Evolutionary conservation across 2,797 vertebrate genomes (phyloP).

Genomic region (Fringilla coelebs): DNA sequence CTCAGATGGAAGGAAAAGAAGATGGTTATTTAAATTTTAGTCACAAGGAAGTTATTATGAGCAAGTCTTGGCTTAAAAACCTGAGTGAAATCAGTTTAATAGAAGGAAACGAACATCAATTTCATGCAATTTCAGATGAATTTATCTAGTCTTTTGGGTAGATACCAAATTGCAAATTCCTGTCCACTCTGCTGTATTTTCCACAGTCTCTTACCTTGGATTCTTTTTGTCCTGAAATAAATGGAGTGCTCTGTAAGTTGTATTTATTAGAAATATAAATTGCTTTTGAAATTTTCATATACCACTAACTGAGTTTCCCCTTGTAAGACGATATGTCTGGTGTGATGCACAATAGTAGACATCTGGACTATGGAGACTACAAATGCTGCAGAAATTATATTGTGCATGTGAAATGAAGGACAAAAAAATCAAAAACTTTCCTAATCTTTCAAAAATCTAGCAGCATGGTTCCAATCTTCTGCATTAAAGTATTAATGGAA

Average conservation of each 20-base stretch:
- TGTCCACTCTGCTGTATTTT: neutral
- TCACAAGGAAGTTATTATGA: neutral
- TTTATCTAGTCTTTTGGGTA: neutral
- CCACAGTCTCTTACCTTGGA: neutral
- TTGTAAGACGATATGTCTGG: neutral
- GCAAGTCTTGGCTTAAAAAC: neutral
- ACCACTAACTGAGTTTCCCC: neutral
- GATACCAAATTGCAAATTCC: neutral
- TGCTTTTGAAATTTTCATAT: neutral
- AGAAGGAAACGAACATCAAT: neutral
- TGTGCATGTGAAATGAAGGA: constrained; percentile 24
- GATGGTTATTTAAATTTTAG: neutral
- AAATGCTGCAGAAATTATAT: constrained; percentile 39
- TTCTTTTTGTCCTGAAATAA: neutral
- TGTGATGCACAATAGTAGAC: neutral
- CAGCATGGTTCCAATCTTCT: neutral
- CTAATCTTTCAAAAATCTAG: constrained; percentile 26
- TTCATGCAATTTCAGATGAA: neutral
- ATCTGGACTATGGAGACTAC: constrained; percentile 33
- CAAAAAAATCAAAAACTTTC: neutral
- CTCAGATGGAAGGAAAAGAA: neutral
- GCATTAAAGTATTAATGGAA: neutral
- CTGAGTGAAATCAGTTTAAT: constrained; percentile 3
- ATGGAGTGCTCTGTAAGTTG: neutral
- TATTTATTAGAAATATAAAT: neutral